phyloP scores from a whole-genome alignment of 2,113 vertebrate species.

The Tringa solitaria region DNA sequence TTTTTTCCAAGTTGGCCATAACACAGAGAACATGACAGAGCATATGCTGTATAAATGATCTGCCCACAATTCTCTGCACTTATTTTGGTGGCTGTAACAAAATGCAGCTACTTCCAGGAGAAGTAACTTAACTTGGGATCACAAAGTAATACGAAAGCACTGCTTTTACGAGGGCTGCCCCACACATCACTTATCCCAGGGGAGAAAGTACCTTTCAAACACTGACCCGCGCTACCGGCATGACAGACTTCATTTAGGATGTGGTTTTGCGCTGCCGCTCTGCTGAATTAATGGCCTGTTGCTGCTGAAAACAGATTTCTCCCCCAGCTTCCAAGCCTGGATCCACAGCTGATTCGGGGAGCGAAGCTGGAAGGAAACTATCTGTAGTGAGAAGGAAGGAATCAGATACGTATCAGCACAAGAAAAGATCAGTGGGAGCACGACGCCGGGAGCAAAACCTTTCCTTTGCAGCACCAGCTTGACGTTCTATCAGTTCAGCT shows the following conservation, averaged over 20 bases:
- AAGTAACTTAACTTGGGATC: neutral
- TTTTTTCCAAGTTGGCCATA: neutral
- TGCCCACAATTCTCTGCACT: neutral
- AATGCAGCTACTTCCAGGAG: neutral
- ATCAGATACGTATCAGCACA: neutral
- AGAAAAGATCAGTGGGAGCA: neutral
- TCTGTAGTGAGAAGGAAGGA: neutral
- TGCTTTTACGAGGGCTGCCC: neutral
- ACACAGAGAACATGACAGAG: neutral
- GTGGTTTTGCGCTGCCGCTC: neutral
- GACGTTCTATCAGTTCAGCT: neutral
- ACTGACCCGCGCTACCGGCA: accelerated
- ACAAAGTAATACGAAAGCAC: neutral
- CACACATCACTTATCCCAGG: neutral
- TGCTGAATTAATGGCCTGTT: neutral
- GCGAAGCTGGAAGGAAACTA: neutral
- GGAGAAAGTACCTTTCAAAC: neutral
- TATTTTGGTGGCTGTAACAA: neutral
- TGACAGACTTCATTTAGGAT: accelerated
- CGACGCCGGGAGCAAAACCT: neutral
- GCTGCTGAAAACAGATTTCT: neutral
- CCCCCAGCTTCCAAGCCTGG: neutral
- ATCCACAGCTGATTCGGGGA: neutral
- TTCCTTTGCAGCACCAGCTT: neutral
- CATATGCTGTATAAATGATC: accelerated